These are phyloP conservation scores for Cichlasoma orientale DNA, from an alignment of 2,797 vertebrate species.

Conservation along the genomic window DNA sequence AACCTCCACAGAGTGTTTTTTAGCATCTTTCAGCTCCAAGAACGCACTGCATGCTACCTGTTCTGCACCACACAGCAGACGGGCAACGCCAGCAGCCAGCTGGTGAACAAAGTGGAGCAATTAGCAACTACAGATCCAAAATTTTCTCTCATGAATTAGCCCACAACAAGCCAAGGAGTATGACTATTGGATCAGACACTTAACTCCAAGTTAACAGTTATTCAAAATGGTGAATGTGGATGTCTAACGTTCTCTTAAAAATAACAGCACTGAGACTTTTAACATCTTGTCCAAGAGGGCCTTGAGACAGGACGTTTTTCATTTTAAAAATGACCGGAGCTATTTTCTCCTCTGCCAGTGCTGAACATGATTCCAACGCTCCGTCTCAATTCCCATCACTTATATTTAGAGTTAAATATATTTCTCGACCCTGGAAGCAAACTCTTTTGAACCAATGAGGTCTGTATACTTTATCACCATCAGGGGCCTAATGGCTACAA, in stretches of 20 bases:
- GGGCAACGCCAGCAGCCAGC: too few relatives aligned
- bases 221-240: not conserved
- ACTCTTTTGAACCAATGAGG: not conserved
- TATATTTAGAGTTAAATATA: constrained; percentile 7
- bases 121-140: not conserved
- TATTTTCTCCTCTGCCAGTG: constrained; percentile 14
- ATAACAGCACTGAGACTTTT: constrained; percentile 21
- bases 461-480: not conserved
- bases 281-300: constrained; percentile 14
- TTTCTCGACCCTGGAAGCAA: constrained; percentile 15
- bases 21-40: too few relatives aligned
- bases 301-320: constrained; percentile 34
- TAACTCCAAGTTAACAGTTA: not conserved
- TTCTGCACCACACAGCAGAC: too few relatives aligned
- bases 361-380: not conserved
- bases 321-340: constrained; percentile 17
- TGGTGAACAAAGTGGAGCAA: fast-evolving
- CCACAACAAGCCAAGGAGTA: not conserved
- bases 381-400: not conserved
- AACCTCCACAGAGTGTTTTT: too few relatives aligned
- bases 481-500: not conserved
- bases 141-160: not conserved
- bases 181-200: not conserved
- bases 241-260: constrained; percentile 24
- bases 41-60: too few relatives aligned